Evolutionary conservation across 2,888 invertebrate species (phyloP), one percentile per base, ranked within the genome.

Genomic region (Eupithecia vulgata): DNA sequence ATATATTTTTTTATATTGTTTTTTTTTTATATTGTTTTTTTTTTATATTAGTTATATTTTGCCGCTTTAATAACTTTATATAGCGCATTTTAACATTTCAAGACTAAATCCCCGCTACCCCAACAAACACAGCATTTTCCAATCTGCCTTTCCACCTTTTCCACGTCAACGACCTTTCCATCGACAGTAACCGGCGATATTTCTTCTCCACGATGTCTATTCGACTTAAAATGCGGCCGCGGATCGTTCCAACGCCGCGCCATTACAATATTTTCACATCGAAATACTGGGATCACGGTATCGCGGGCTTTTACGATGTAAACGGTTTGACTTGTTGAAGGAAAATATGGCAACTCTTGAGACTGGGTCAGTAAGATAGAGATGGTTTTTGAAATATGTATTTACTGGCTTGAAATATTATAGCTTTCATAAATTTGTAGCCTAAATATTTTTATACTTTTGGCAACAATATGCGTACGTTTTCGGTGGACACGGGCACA

Each of bases 221-320:
- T 87, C 85, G 84, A 81, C 85, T 87, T 82, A 85, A 87, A 85
- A 83, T 83, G 83, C 78, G 78, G 79, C 81, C 82, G 80, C 81
- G 81, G 78, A 83, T 84, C 82, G 81, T 79, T 79, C 76, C 75
- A 80, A 76, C 70, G 80, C 80, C 83, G 79, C 82, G 81, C 87
- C 85, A 88, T 89, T 89, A 87, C 87, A 85, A 87, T 88, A 88
- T 89, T 87, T 88, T 88, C 82, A 78, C 86, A 81, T 81, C 83
- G 82, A 88, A 86, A 88, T 87, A 86, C 82, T 83, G 67, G 66
- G 72, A 64, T 70, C 65, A 61, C 67, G 67, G 65, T 68, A 72
- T 72, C 68, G 76, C 67, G 17, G 59, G 72, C 81, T 81, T 81
- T 79, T 75, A 75, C 76, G 71, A 73, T 75, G 80, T 80, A 81